Evolutionary conservation across 92 coral and sea anemone species (phyloP).

Genomic region (Bergia puertoricense): DNA sequence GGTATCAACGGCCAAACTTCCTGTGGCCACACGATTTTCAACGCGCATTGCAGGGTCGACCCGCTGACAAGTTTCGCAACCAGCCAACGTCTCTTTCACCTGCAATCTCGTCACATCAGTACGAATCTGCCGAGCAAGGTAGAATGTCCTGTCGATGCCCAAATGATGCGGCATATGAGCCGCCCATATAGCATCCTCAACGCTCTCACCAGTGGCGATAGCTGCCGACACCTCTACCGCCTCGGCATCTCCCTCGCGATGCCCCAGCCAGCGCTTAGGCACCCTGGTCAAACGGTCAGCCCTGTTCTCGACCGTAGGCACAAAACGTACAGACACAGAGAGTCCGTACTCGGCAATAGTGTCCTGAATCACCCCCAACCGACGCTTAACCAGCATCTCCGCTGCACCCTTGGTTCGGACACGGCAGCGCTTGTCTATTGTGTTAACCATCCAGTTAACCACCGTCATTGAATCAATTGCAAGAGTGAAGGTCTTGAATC

Average conservation of each 20-base stretch:
- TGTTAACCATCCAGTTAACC: conserved; percentile 14
- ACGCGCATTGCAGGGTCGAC: conserved; percentile 13
- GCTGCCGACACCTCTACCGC: conserved; percentile 18
- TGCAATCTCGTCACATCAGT: conserved; percentile 22
- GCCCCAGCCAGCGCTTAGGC: conserved; percentile 31
- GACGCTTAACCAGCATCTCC: conserved; percentile 18
- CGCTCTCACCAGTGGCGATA: conserved; percentile 4
- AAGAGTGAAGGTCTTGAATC: conserved; percentile 10
- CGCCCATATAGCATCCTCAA: conserved; percentile 13
- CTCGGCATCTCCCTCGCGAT: not conserved
- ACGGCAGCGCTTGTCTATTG: not conserved
- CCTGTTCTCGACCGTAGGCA: conserved; percentile 19
- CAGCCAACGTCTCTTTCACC: conserved; percentile 6
- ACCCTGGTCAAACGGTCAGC: conserved; percentile 34
- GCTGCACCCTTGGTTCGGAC: conserved; percentile 28
- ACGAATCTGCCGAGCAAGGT: not conserved
- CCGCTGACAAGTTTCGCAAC: conserved; percentile 5
- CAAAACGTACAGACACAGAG: conserved; percentile 11
- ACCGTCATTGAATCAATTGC: conserved; percentile 25
- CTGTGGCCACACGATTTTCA: conserved; percentile 4
- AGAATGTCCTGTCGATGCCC: conserved; percentile 24
- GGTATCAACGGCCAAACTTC: not conserved
- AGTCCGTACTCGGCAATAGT: conserved; percentile 1
- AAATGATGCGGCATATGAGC: conserved; percentile 5
- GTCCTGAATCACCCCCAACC: conserved; percentile 6